phyloP scores from a whole-genome alignment of 2,888 invertebrate genomes.

The Sarcophaga subvicina region DNA sequence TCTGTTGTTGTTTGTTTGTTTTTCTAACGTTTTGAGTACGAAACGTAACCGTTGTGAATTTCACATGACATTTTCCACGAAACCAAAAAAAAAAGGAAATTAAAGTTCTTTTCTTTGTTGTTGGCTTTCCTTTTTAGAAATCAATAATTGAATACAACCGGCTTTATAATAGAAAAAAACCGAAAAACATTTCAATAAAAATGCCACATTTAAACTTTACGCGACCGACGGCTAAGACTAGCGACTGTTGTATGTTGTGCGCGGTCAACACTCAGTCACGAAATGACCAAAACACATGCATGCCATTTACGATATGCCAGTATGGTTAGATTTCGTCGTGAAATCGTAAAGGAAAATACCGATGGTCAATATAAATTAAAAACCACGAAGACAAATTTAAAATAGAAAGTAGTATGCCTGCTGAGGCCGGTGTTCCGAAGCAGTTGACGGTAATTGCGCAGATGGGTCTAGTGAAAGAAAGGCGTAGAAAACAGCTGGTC shows the following conservation, averaged over 20 bases:
- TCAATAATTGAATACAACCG: slow-evolving; percentile 65
- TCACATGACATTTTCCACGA: slow-evolving; percentile 47
- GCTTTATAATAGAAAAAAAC: slow-evolving; percentile 50
- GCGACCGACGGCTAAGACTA: slow-evolving; percentile 30
- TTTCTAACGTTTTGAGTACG: background rate
- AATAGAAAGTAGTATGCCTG: slow-evolving; percentile 65
- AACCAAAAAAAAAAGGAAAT: background rate
- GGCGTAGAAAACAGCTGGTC: slow-evolving; percentile 38
- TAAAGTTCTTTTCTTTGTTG: background rate
- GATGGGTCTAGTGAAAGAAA: slow-evolving; percentile 11
- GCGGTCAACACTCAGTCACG: slow-evolving; percentile 75
- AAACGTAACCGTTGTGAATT: slow-evolving; percentile 31
- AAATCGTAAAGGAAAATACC: slow-evolving; percentile 59
- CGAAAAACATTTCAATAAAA: slow-evolving; percentile 12
- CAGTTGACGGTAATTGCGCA: slow-evolving; percentile 50
- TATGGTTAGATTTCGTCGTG: slow-evolving; percentile 42
- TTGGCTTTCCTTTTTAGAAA: slow-evolving; percentile 42
- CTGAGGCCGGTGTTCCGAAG: slow-evolving; percentile 15
- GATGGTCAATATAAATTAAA: slow-evolving; percentile 67
- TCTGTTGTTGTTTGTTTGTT: background rate
- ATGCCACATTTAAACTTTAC: slow-evolving; percentile 47
- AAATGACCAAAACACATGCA: slow-evolving; percentile 78
- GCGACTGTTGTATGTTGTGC: slow-evolving; percentile 27
- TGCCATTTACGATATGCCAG: slow-evolving; percentile 53
- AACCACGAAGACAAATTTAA: slow-evolving; percentile 35